A percentile compares a stretch with the other conserved stretches of the same genome.
Evolutionary conservation across 2,797 vertebrate genomes (phyloP).

Genomic region (Sciurus vulgaris): DNA sequence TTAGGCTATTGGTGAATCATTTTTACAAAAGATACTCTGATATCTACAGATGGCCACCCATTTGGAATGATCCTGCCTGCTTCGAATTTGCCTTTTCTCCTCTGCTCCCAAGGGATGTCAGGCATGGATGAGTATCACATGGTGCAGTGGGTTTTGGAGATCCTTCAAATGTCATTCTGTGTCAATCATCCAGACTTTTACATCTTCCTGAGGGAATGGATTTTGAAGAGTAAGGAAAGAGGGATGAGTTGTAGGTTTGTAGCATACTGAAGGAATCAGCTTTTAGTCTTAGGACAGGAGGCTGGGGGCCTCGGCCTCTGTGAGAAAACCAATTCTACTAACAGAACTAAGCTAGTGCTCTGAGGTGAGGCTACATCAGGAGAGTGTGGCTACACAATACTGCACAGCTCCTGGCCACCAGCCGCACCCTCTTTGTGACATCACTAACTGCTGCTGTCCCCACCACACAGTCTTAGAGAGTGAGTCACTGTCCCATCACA

Average conservation of each 20-base stretch:
- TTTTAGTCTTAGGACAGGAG: background rate
- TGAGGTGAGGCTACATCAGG: background rate
- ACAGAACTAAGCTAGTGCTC: background rate
- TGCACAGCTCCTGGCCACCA: background rate
- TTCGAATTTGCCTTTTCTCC: accelerated
- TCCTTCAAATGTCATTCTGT: background rate
- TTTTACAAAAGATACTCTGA: background rate
- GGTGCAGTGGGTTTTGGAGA: background rate
- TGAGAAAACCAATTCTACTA: background rate
- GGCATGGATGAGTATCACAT: too few species aligned
- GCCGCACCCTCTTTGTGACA: background rate
- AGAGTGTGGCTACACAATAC: background rate
- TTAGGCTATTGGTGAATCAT: background rate
- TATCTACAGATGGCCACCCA: background rate
- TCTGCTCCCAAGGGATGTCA: background rate
- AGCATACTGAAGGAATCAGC: background rate
- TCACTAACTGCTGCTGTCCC: background rate
- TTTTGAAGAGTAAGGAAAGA: background rate
- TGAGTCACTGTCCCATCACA: background rate
- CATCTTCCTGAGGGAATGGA: background rate
- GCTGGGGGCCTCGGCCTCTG: background rate
- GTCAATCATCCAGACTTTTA: background rate
- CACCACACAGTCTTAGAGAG: too few species aligned
- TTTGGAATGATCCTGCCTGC: too few species aligned
- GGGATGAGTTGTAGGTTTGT: background rate